Conservation (phyloP, 2,113 vertebrate species). For the Colossoma macropomum region DNA sequence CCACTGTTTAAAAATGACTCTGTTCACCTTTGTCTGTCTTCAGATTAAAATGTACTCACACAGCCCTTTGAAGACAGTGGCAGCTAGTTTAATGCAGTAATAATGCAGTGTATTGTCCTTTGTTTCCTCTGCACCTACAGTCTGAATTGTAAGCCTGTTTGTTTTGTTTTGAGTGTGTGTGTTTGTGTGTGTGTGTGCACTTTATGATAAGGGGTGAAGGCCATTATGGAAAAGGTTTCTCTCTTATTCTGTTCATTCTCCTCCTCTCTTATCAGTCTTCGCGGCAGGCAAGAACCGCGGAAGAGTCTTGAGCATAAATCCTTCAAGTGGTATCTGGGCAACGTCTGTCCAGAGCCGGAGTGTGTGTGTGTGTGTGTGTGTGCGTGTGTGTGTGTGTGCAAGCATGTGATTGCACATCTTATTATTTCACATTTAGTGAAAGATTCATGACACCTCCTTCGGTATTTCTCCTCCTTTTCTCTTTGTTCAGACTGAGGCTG, state of each 20-base stretch:
- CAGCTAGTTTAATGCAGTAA: neutral
- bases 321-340: slow-evolving; percentile 33
- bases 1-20: no score
- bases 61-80: neutral
- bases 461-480: neutral
- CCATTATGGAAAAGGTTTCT: neutral
- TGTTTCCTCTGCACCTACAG: neutral
- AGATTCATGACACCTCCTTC: slow-evolving; percentile 25
- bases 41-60: neutral
- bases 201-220: slow-evolving; percentile 3
- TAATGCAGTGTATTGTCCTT: neutral
- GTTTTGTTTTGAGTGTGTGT: neutral
- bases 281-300: slow-evolving; percentile 1
- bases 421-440: slow-evolving; percentile 21
- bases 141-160: neutral
- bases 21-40: neutral
- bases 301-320: slow-evolving; percentile 16
- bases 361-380: neutral
- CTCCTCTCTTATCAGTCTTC: slow-evolving; percentile 26
- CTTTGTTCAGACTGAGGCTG: slow-evolving; percentile 3
- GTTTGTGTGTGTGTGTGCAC: neutral
- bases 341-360: neutral
- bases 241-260: slow-evolving; percentile 19
- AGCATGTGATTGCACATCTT: neutral
- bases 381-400: neutral